Evolutionary conservation across 2,888 invertebrate genomes (phyloP), one percentile per base, ranked within the genome.

Genomic region (Eupeodes latifasciatus): DNA sequence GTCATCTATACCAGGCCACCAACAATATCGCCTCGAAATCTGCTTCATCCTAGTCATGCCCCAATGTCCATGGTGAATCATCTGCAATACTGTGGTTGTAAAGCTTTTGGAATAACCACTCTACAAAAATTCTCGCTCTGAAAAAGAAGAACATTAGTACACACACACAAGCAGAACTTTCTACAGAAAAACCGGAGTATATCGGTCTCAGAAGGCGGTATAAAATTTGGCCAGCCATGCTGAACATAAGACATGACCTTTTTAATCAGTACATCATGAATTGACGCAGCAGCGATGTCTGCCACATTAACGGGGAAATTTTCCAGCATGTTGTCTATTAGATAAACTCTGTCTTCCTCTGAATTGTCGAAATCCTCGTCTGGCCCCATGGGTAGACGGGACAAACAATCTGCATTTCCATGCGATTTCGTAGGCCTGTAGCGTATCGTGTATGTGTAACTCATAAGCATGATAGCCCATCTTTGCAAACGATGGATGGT

Each of bases 401-500:
- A 85, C n/a, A 85, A 67, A 16, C 81, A 76, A 53, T 85, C 67
- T 6, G 69, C 81, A 61, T 79, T 79, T 4, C 27, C 71, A 40
- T 74, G 77, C 36, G 44, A 53, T 57, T 57, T 57, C 19, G 67
- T 67, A 40, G 77, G 47, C 57, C 69, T 80, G 44, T 74, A 85
- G 12, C 61, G 66, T 36, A 81, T 85, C 7, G 61, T 64, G 59
- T 77, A 85, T 3, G 75, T 72, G 51, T 78, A 85, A 7, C 69
- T 47, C 66, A 80, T 76, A 19, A 85, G 55, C 9, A 51, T 11
- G 19, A 88, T 81, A 16, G 81, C 81, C 88, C 85, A 89, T 6
- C 88, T 61, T 49, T 85, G 85, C 4, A 88, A 61, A 1, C 88
- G 40, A 27, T 89, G 81, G 11, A 88, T 71, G 12, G 86, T 79